These are phyloP conservation scores for Emydocephalus ijimae DNA, from an alignment of 2,113 vertebrate species.

Conservation along the genomic window DNA sequence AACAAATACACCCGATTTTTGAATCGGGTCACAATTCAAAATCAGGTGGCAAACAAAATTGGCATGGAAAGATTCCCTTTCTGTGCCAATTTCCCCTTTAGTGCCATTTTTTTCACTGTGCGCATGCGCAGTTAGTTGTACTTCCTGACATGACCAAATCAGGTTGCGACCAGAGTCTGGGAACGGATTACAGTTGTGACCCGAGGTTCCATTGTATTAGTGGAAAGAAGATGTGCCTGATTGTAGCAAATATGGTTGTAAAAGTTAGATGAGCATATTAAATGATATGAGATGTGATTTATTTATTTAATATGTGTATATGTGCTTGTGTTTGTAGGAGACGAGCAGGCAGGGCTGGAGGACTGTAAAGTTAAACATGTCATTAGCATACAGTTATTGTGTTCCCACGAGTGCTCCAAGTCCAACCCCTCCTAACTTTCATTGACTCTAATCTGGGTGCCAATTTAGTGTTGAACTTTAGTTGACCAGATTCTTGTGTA, in stretches of 20 bases:
- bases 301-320: not conserved
- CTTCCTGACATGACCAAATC: too few relatives aligned
- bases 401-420: not conserved
- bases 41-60: too few relatives aligned
- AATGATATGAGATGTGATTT: not conserved
- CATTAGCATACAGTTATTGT: not conserved
- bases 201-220: not conserved
- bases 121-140: too few relatives aligned
- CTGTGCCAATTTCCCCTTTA: too few relatives aligned
- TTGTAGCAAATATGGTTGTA: constrained; percentile 13
- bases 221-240: constrained; percentile 4
- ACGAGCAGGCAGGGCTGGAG: not conserved
- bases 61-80: too few relatives aligned
- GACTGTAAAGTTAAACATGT: not conserved
- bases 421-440: not conserved
- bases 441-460: not conserved
- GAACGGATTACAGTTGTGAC: too few relatives aligned
- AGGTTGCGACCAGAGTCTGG: too few relatives aligned
- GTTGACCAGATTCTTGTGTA: not conserved
- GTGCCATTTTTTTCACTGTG: too few relatives aligned
- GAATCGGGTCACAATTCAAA: too few relatives aligned
- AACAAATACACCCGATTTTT: too few relatives aligned
- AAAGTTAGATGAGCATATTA: not conserved
- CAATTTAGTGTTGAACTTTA: not conserved
- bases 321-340: not conserved